phyloP scores from a whole-genome alignment of 2,888 invertebrate species.

The Apamea epomidion region DNA sequence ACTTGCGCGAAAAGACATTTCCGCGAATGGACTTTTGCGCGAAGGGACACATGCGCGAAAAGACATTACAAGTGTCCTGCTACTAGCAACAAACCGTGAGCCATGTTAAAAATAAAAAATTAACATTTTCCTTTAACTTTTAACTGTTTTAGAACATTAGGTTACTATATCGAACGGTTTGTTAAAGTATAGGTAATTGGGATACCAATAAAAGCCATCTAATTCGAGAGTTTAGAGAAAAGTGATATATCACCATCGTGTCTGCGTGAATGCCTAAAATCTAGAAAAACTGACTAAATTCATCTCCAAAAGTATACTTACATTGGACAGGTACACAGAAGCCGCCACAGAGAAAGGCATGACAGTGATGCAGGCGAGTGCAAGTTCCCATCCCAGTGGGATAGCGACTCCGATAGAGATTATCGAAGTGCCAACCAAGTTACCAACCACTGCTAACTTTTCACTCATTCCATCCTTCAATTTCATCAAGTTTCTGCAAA shows the following conservation, averaged over 20 bases:
- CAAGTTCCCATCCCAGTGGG: slow-evolving; percentile 95
- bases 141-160: background rate
- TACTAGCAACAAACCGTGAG: too few species aligned
- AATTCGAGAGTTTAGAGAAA: background rate
- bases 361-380: slow-evolving; percentile 94
- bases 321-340: slow-evolving; percentile 94
- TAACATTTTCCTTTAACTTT: background rate
- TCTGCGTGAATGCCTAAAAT: too few species aligned
- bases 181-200: background rate
- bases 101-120: too few species aligned
- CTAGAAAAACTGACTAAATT: background rate
- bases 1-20: too few species aligned
- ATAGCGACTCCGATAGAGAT: slow-evolving; percentile 93
- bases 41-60: too few species aligned
- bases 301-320: slow-evolving; percentile 73
- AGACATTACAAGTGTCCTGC: too few species aligned
- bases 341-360: slow-evolving; percentile 94
- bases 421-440: slow-evolving; percentile 93
- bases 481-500: slow-evolving; percentile 93
- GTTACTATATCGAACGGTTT: background rate
- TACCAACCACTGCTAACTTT: slow-evolving; percentile 94
- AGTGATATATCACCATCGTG: background rate
- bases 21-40: too few species aligned
- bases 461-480: slow-evolving; percentile 96
- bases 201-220: background rate